phyloP scores from a whole-genome alignment of 2,113 vertebrate genomes.

The Varanus salvator region DNA sequence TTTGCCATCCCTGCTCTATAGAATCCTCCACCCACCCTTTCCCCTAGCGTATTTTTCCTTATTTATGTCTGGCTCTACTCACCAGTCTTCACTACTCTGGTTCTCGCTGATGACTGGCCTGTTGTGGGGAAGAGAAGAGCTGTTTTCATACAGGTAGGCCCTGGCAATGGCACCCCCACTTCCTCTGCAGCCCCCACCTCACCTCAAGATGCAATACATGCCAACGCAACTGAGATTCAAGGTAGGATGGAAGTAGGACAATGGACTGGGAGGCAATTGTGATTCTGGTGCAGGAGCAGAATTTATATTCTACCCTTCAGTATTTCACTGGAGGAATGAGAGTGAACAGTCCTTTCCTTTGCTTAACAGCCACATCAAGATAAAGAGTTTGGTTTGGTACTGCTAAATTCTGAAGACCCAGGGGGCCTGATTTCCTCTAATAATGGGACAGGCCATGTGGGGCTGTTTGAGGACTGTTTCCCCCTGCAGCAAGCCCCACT shows the following conservation, averaged over 20 bases:
- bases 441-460: no score
- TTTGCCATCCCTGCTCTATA: no score
- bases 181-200: not conserved
- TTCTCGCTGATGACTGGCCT: conserved; percentile 84
- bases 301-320: not conserved
- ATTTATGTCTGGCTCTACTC: conserved; percentile 57
- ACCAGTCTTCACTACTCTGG: conserved; percentile 80
- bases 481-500: no score
- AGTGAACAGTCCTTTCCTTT: not conserved
- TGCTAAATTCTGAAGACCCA: not conserved
- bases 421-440: no score
- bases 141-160: conserved; percentile 9
- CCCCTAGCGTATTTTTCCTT: not conserved
- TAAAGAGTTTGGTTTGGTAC: not conserved
- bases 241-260: no score
- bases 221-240: not conserved
- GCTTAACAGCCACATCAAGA: not conserved
- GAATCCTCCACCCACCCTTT: not conserved
- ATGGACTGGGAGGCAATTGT: not conserved
- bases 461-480: no score
- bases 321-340: not conserved
- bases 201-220: not conserved
- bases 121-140: conserved; percentile 35
- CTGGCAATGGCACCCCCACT: not conserved
- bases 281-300: not conserved